A percentile compares a stretch with the other conserved stretches of the same genome.
These are phyloP conservation scores for Cyclophora punctaria DNA, from an alignment of 2,888 invertebrate species.

Conservation along the genomic window DNA sequence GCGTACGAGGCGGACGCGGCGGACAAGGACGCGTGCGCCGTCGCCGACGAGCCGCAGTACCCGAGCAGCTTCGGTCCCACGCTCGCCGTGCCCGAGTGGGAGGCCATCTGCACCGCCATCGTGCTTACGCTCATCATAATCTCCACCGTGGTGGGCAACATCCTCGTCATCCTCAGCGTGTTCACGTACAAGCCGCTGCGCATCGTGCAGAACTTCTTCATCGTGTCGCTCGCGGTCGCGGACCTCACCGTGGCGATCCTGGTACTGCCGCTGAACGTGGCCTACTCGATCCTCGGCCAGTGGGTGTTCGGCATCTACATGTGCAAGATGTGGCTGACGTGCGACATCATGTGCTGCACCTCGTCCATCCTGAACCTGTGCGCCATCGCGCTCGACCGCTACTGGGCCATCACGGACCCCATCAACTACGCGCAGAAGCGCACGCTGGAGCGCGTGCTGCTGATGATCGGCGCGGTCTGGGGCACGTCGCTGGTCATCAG, in stretches of 20 bases:
- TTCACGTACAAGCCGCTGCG: constrained; percentile 94
- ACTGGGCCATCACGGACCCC: constrained; percentile 96
- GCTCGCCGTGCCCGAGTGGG: constrained; percentile 88
- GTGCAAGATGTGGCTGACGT: constrained; percentile 96
- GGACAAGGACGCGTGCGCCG: constrained; percentile 56
- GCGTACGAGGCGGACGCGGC: constrained; percentile 35
- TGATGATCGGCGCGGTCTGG: constrained; percentile 93
- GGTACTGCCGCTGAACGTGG: constrained; percentile 94
- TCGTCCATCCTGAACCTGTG: constrained; percentile 95
- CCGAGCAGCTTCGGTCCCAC: constrained; percentile 81
- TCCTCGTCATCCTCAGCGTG: constrained; percentile 94
- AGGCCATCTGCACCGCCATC: constrained; percentile 86
- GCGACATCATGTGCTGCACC: constrained; percentile 96
- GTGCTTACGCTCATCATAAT: constrained; percentile 89
- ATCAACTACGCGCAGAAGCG: constrained; percentile 95
- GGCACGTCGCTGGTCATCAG: constrained; percentile 88
- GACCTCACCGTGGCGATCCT: constrained; percentile 93
- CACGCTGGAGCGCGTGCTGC: constrained; percentile 87
- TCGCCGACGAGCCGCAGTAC: constrained; percentile 68
- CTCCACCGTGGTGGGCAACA: constrained; percentile 92
- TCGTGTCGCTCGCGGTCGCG: constrained; percentile 94
- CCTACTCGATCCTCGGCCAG: constrained; percentile 90
- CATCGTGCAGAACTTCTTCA: constrained; percentile 97
- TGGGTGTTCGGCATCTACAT: constrained; percentile 95
- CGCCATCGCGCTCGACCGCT: constrained; percentile 95